Base-by-base conservation (phyloP, 2,888 invertebrate species). In the Artemia sinica region DNA sequence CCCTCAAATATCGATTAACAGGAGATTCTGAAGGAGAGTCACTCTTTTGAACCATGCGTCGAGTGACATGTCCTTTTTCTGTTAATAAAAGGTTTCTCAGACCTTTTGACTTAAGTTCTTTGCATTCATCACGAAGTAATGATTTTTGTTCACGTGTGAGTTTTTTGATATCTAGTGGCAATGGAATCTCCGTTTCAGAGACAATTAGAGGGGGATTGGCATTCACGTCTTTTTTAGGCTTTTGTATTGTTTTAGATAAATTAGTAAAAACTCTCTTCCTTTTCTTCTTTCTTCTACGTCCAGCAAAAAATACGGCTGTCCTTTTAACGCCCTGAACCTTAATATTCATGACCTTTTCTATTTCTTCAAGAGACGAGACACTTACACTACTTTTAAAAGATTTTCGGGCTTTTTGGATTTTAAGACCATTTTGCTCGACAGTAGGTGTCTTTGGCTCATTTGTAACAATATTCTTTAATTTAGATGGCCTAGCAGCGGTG, bases 1-100 rank as follows among this genome's bases (percentile, higher is more conserved):
- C 63, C 28, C 11, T 58, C 14, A 58, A 28, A 58, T 58, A 28
- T 58, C 28, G n/a, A n/a, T 28, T 28, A 10, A 58, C 28, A n/a
- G 63, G 63, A n/a, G 63, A 58, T 18, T 58, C 63, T 8, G 63
- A 58, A 9, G 63, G 63, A 58, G 63, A 58, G 28, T 58, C 63
- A 28, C 14, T 18, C 11, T 18, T 58, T 10, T 58, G 63, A 18
- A 58, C n/a, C 14, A n/a, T 58, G 11, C 63, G 63, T 58, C 63
- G n/a, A n/a, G 63, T 58, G 10, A 58, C 63, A 28, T 58, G 63
- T 18, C 63, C 63, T 58, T 58, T 58, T 58, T 58, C 63, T 18
- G 63, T 58, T 10, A 58, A 28, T 58, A 58, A 58, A n/a, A 58
- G 63, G 63, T 58, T 58, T 8, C 63, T 58, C 63, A 58, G 63